Percentiles rank a stretch among this genome's conserved stretches.
Evolutionary conservation across 2,113 vertebrate genomes (phyloP).

Genomic region (Eulacestoma nigropectus): DNA sequence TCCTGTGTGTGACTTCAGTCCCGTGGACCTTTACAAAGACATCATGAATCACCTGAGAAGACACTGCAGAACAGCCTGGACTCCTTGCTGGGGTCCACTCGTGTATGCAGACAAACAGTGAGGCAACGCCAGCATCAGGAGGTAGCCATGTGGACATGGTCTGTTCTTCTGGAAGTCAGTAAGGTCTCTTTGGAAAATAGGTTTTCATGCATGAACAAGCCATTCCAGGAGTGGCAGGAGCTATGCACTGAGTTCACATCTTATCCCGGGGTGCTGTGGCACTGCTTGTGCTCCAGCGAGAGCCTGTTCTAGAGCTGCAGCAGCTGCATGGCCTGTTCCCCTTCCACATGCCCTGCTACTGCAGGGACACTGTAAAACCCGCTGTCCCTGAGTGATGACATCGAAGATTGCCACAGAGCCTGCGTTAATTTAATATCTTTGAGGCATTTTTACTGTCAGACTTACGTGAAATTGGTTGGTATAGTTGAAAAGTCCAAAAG

Average conservation of each 20-base stretch:
- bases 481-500: background rate
- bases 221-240: background rate
- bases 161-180: background rate
- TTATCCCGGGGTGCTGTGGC: background rate
- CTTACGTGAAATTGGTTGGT: background rate
- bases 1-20: background rate
- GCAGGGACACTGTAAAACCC: background rate
- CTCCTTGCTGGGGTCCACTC: background rate
- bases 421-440: background rate
- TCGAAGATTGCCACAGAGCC: background rate
- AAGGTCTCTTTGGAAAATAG: background rate
- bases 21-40: background rate
- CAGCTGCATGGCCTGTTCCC: rapidly evolving
- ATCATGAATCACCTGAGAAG: background rate
- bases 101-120: background rate
- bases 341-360: background rate
- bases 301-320: background rate
- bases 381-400: background rate
- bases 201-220: background rate
- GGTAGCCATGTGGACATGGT: rapidly evolving
- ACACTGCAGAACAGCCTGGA: background rate
- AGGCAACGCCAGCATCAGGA: background rate
- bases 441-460: background rate
- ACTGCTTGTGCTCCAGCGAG: background rate
- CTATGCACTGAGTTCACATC: background rate